Conservation (phyloP, 2,888 invertebrate genomes). For the Chesias legatella region DNA sequence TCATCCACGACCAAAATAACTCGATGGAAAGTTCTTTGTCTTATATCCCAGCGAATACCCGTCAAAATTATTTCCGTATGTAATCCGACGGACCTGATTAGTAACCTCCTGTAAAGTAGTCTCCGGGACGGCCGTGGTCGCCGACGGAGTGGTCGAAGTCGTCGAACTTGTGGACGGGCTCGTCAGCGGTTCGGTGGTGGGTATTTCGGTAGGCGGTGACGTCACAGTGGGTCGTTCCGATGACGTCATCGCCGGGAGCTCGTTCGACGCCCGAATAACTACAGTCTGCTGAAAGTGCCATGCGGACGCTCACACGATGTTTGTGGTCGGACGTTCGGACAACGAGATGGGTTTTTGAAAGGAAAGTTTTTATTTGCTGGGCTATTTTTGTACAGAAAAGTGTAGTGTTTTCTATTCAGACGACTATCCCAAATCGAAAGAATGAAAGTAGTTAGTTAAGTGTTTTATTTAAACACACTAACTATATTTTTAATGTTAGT, state of each 20-base stretch:
- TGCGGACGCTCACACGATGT: conserved; percentile 76
- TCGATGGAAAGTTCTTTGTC: too few relatives aligned
- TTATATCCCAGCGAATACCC: background rate
- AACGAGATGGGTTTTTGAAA: conserved; percentile 30
- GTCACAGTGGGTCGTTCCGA: conserved; percentile 47
- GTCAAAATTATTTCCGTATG: background rate
- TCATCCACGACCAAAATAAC: too few relatives aligned
- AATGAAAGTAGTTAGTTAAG: too few relatives aligned
- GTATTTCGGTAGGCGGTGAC: conserved; percentile 37
- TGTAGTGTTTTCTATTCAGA: too few relatives aligned
- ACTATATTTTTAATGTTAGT: too few relatives aligned
- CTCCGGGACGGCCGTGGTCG: conserved; percentile 51
- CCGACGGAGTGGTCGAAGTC: conserved; percentile 34
- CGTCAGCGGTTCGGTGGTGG: conserved; percentile 39
- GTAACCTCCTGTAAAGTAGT: conserved; percentile 61
- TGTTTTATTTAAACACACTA: too few relatives aligned
- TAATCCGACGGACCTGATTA: conserved; percentile 50
- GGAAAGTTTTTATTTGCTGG: background rate
- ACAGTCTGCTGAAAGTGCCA: conserved; percentile 80
- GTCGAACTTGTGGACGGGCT: conserved; percentile 33
- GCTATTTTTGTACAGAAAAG: background rate
- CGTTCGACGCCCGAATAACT: conserved; percentile 72
- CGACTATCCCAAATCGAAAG: too few relatives aligned
- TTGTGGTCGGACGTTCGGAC: conserved; percentile 57
- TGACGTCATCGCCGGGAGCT: conserved; percentile 57